Conservation (phyloP, 2,113 vertebrate species). For the Leiothrix lutea region DNA sequence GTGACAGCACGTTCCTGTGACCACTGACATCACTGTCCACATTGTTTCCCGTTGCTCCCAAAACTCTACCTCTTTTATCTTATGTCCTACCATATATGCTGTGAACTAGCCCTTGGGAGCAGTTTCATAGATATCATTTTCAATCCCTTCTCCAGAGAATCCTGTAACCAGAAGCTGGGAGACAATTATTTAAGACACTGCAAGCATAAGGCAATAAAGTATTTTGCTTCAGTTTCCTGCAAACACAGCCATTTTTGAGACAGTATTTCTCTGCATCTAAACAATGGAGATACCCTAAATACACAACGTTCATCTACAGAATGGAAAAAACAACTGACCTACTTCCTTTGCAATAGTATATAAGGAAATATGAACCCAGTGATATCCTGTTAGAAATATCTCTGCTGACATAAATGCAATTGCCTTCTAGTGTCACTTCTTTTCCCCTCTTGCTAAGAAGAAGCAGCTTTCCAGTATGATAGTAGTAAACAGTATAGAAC, state of each 20-base stretch:
- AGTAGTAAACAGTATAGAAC: not conserved
- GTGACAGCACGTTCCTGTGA: not conserved
- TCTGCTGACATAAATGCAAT: not conserved
- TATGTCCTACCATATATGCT: not conserved
- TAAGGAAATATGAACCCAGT: not conserved
- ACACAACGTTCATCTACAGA: rapidly evolving
- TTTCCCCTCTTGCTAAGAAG: not conserved
- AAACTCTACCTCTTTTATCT: not conserved
- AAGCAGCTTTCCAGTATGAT: not conserved
- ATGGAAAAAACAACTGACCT: not conserved
- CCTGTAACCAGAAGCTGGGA: not conserved
- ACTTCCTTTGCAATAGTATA: not conserved
- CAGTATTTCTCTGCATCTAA: not conserved
- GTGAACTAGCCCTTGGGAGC: not conserved
- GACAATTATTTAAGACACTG: not conserved
- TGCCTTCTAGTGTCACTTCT: not conserved
- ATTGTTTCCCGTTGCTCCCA: not conserved
- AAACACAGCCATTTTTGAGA: not conserved
- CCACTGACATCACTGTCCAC: rapidly evolving
- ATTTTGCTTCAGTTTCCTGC: not conserved
- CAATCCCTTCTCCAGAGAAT: not conserved
- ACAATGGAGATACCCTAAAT: not conserved
- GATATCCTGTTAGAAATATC: not conserved
- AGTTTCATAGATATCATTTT: not conserved
- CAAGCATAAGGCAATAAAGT: not conserved